phyloP scores from a whole-genome alignment of 2,797 vertebrate genomes.

The Varecia variegata region DNA sequence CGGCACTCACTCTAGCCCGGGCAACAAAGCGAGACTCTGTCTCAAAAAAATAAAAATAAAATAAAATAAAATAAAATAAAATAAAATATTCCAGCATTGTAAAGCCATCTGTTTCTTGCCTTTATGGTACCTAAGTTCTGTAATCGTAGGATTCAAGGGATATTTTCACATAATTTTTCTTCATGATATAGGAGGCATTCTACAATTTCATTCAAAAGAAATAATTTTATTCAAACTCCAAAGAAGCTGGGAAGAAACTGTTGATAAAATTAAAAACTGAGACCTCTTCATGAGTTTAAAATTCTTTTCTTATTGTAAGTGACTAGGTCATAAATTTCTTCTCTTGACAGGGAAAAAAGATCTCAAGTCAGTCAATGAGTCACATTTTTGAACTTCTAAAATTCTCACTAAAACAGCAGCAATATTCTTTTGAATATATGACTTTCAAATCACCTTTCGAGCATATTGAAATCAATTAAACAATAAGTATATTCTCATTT shows the following conservation, averaged over 20 bases:
- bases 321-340: constrained; percentile 60
- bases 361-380: constrained; percentile 60
- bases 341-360: constrained; percentile 26
- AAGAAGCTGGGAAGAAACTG: constrained; percentile 64
- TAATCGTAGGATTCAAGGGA: constrained; percentile 79
- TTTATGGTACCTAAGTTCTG: constrained; percentile 79
- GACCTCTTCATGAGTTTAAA: constrained; percentile 44
- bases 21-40: too few species aligned
- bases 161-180: constrained; percentile 80
- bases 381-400: constrained; percentile 68
- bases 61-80: too few species aligned
- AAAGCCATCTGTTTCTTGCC: constrained; percentile 82
- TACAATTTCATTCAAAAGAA: constrained; percentile 78
- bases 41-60: too few species aligned
- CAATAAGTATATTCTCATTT: constrained; percentile 80
- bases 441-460: constrained; percentile 82
- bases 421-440: constrained; percentile 70
- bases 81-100: constrained; percentile 80
- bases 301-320: constrained; percentile 25
- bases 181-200: constrained; percentile 71
- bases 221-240: constrained; percentile 70
- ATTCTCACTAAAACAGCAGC: constrained; percentile 64
- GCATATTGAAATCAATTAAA: constrained; percentile 83
- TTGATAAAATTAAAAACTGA: constrained; percentile 72
- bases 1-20: too few species aligned